Percentiles rank a stretch among this genome's conserved stretches.
Conservation (phyloP, 2,113 vertebrate species). For the Synodontis membranacea region DNA sequence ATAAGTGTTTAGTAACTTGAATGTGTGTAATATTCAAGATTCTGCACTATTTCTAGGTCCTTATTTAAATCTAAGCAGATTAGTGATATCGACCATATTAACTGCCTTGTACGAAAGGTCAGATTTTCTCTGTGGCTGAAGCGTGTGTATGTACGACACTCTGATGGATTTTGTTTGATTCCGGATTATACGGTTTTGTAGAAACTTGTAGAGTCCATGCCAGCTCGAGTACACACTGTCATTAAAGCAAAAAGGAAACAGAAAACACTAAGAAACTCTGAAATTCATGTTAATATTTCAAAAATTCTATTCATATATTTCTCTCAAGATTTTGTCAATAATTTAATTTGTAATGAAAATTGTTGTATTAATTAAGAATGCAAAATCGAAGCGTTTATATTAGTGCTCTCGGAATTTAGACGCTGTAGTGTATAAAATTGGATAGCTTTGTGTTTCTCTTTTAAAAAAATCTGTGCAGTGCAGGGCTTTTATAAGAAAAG, state of each 20-base stretch:
- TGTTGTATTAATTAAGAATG: not conserved
- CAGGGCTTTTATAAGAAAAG: not conserved
- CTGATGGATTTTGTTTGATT: not conserved
- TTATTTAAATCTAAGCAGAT: not conserved
- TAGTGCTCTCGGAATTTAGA: not conserved
- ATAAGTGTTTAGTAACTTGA: not conserved
- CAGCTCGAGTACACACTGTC: not conserved
- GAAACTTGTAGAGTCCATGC: not conserved
- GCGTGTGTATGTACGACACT: not conserved
- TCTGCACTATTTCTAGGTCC: not conserved
- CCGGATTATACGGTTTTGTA: not conserved
- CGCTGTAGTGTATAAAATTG: not conserved
- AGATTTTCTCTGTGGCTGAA: not conserved
- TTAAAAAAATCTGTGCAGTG: not conserved
- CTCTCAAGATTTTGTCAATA: not conserved
- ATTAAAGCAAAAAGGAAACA: not conserved
- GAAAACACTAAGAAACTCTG: not conserved
- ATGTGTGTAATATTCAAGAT: not conserved
- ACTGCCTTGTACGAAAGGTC: not conserved
- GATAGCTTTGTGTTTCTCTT: not conserved
- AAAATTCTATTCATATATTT: not conserved
- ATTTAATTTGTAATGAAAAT: not conserved
- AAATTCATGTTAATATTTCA: not conserved
- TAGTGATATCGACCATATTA: not conserved
- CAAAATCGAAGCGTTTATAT: not conserved